Evolutionary conservation across 2,113 vertebrate genomes (phyloP).

Genomic region (Catharus bicknelli): DNA sequence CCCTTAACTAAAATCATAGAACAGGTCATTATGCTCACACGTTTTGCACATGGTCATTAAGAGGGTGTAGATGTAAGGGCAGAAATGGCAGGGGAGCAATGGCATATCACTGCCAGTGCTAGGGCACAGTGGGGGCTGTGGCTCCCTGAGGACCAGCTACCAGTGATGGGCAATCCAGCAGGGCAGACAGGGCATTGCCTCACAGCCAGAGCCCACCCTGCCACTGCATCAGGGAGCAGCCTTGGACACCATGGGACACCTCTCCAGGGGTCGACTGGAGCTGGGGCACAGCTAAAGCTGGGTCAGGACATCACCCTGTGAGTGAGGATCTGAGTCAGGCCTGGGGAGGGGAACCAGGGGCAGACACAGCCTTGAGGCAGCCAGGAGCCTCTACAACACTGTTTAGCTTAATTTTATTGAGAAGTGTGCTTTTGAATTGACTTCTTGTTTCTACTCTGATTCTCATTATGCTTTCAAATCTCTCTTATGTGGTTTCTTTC

Average conservation of each 20-base stretch:
- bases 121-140: accelerated
- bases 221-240: not conserved
- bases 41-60: not conserved
- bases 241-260: accelerated
- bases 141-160: accelerated
- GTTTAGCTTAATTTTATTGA: not conserved
- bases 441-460: not conserved
- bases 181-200: not conserved
- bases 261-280: not conserved
- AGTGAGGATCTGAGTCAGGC: not conserved
- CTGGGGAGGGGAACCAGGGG: not conserved
- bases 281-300: not conserved
- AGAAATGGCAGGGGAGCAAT: not conserved
- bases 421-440: not conserved
- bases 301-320: not conserved
- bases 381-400: not conserved
- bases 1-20: not conserved
- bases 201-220: not conserved
- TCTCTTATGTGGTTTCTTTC: not conserved
- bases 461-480: not conserved
- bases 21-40: accelerated
- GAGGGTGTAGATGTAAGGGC: not conserved
- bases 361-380: not conserved
- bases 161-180: too few relatives aligned
- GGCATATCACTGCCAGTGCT: not conserved